Conservation (phyloP, 2,888 invertebrate genomes). For the Pterostichus niger region DNA sequence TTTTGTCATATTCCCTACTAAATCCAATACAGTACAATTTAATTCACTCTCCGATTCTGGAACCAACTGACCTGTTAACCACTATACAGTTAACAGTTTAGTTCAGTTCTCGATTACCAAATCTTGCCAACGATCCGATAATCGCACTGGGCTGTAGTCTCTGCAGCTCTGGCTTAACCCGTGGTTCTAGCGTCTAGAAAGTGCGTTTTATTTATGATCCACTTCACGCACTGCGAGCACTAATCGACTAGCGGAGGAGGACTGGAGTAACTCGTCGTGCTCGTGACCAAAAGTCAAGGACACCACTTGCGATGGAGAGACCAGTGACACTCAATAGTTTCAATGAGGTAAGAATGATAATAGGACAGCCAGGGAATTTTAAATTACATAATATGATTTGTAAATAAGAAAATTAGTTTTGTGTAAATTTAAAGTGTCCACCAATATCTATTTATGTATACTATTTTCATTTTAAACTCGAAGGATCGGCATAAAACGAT, state of each 20-base stretch:
- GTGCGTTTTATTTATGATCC: constrained; percentile 60
- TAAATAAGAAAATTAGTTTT: too few relatives aligned
- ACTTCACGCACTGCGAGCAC: constrained; percentile 58
- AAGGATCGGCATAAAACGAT: too few relatives aligned
- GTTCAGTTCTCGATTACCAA: neutral
- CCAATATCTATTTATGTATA: too few relatives aligned
- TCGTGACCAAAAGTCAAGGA: constrained; percentile 63
- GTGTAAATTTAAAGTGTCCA: too few relatives aligned
- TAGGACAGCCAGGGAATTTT: neutral
- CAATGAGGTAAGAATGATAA: neutral
- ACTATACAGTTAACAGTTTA: neutral
- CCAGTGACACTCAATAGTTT: neutral
- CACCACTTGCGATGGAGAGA: neutral
- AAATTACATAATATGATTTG: too few relatives aligned
- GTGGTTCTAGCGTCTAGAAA: constrained; percentile 1
- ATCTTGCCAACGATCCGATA: constrained; percentile 27
- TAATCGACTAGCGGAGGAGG: constrained; percentile 38
- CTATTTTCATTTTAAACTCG: too few relatives aligned
- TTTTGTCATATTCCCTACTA: too few relatives aligned
- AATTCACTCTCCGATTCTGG: too few relatives aligned
- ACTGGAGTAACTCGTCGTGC: constrained; percentile 9
- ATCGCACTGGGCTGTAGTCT: neutral
- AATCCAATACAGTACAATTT: too few relatives aligned
- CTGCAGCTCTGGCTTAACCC: neutral
- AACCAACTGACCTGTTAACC: neutral